These are phyloP conservation scores for Pleuronectes platessa DNA, from an alignment of 2,113 vertebrate species.

Conservation along the genomic window DNA sequence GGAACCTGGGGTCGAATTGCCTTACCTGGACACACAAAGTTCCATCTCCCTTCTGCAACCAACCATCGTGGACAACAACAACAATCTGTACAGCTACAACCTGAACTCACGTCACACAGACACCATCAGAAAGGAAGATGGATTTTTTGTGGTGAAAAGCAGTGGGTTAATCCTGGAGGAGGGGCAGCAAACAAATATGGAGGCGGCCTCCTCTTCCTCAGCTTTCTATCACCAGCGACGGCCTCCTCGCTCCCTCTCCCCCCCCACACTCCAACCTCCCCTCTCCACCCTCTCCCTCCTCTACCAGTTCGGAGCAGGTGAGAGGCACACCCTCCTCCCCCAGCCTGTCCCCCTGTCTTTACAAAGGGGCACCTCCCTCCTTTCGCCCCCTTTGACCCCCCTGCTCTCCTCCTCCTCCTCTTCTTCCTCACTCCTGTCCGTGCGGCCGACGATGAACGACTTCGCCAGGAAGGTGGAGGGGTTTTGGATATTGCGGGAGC, in stretches of 20 bases:
- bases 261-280: conserved; percentile 73
- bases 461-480: conserved; percentile 96
- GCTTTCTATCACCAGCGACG: conserved; percentile 58
- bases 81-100: conserved; percentile 66
- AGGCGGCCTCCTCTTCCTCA: conserved; percentile 44
- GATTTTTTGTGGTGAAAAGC: conserved; percentile 30
- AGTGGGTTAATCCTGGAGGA: conserved; percentile 7
- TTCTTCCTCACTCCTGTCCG: conserved; percentile 66
- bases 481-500: conserved; percentile 96
- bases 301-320: conserved; percentile 72
- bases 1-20: conserved; percentile 19
- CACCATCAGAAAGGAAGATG: conserved; percentile 53
- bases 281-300: conserved; percentile 81
- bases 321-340: conserved; percentile 76
- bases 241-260: conserved; percentile 71
- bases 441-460: conserved; percentile 82
- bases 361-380: conserved; percentile 65
- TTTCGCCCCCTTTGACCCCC: conserved; percentile 59
- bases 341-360: conserved; percentile 66
- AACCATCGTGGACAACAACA: conserved; percentile 19
- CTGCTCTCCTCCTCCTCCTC: conserved; percentile 56
- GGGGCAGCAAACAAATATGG: conserved; percentile 27
- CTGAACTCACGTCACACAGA: conserved; percentile 45
- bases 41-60: neutral
- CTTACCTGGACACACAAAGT: conserved; percentile 9